Percentiles rank a stretch among this genome's conserved stretches.
These are phyloP conservation scores for Epicampocera succincta DNA, from an alignment of 2,888 invertebrate genomes.

Conservation along the genomic window DNA sequence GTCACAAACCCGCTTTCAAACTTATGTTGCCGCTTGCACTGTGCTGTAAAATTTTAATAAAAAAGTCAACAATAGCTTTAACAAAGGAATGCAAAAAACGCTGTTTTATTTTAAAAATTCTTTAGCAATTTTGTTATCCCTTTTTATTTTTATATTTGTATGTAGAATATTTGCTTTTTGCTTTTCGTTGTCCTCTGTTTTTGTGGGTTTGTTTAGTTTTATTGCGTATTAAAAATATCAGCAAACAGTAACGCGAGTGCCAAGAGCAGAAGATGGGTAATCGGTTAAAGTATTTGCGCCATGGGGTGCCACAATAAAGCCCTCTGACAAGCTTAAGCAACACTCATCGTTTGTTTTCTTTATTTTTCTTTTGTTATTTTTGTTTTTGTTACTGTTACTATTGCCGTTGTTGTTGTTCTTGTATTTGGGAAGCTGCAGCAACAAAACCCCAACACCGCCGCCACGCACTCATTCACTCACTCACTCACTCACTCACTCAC, in stretches of 20 bases:
- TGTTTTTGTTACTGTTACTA: not conserved
- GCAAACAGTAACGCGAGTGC: constrained; percentile 66
- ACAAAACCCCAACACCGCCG: constrained; percentile 64
- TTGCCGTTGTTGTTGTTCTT: not conserved
- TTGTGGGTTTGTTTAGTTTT: constrained; percentile 47
- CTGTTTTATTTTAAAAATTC: constrained; percentile 56
- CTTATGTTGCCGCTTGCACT: constrained; percentile 4
- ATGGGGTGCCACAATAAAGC: constrained; percentile 72
- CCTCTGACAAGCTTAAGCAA: constrained; percentile 69
- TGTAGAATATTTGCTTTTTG: constrained; percentile 2
- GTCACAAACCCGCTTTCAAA: not conserved
- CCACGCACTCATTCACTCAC: constrained; percentile 65
- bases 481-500: no score
- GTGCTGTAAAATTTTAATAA: constrained; percentile 21
- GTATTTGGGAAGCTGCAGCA: constrained; percentile 37
- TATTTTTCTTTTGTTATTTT: not conserved
- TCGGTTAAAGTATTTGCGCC: constrained; percentile 73
- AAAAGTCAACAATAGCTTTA: constrained; percentile 62
- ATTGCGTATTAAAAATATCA: constrained; percentile 69
- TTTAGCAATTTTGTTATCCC: constrained; percentile 39
- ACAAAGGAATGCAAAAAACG: constrained; percentile 67
- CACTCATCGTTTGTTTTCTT: constrained; percentile 52
- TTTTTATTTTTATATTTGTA: not conserved
- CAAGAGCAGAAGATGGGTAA: constrained; percentile 70
- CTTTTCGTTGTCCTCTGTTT: not conserved